Conservation (phyloP, 2,113 vertebrate genomes). For the Psilopogon haemacephalus region DNA sequence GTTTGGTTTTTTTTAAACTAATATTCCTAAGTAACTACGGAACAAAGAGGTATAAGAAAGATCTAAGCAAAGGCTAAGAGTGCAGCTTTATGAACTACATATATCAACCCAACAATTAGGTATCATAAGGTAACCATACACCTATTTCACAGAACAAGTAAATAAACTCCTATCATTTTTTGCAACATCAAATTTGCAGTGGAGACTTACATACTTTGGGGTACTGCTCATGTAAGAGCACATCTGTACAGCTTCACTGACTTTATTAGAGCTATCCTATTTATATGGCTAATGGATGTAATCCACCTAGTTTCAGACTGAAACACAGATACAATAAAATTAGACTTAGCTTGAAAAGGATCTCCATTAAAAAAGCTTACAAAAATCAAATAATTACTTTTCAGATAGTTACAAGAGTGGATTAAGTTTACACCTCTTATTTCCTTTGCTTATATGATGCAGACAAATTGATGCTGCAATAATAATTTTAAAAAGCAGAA, state of each 20-base stretch:
- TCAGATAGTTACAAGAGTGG: constrained; percentile 37
- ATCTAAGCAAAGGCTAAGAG: background rate
- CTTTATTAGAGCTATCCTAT: background rate
- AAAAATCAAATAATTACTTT: constrained; percentile 38
- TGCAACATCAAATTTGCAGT: fast-evolving
- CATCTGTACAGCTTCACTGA: background rate
- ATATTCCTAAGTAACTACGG: background rate
- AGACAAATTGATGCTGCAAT: constrained; percentile 5
- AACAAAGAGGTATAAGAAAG: background rate
- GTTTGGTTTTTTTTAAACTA: background rate
- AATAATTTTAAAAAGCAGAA: background rate
- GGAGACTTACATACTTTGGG: background rate
- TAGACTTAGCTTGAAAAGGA: constrained; percentile 26
- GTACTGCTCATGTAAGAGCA: background rate
- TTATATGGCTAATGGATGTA: background rate
- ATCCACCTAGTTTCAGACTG: constrained; percentile 1
- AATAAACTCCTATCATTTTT: background rate
- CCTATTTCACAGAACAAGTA: background rate
- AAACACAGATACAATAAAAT: constrained; percentile 33
- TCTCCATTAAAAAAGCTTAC: constrained; percentile 45
- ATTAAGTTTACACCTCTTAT: constrained; percentile 53
- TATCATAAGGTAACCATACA: background rate
- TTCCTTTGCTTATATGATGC: constrained; percentile 11
- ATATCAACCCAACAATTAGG: background rate
- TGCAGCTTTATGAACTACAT: background rate